These are phyloP conservation scores for Dasypogon diadema DNA, from an alignment of 2,888 invertebrate genomes.

Conservation along the genomic window DNA sequence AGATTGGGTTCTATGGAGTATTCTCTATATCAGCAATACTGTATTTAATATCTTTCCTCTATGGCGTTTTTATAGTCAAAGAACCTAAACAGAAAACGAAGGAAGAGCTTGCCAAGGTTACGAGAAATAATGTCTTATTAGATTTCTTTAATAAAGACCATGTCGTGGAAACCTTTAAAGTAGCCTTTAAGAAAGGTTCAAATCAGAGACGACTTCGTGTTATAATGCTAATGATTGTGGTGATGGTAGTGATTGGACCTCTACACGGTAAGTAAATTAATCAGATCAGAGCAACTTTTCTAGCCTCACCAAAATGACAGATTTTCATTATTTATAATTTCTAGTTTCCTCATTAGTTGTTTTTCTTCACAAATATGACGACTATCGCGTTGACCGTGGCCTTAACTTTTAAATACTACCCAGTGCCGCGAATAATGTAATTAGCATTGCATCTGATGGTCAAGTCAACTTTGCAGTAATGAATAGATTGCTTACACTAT, in stretches of 20 bases:
- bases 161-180: conserved; percentile 81
- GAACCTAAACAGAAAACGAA: conserved; percentile 70
- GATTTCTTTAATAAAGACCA: conserved; percentile 84
- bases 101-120: conserved; percentile 60
- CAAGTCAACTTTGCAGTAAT: too few relatives aligned
- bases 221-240: conserved; percentile 81
- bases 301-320: background rate
- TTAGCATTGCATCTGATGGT: background rate
- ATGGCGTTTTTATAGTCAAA: conserved; percentile 79
- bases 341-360: conserved; percentile 52
- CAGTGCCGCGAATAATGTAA: conserved; percentile 9
- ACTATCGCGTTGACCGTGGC: conserved; percentile 4
- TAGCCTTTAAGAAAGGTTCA: conserved; percentile 83
- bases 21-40: conserved; percentile 82
- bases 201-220: conserved; percentile 81
- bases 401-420: conserved; percentile 19
- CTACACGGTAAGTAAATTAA: conserved; percentile 78
- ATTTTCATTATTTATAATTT: conserved; percentile 52
- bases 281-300: too few relatives aligned
- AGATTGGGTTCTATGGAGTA: conserved; percentile 86
- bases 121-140: conserved; percentile 62
- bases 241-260: conserved; percentile 88
- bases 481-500: too few relatives aligned
- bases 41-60: conserved; percentile 80
- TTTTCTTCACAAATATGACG: background rate